Percentiles rank a stretch among this genome's conserved stretches.
phyloP scores from a whole-genome alignment of 1,140 invertebrate genomes.

The Drosophila equinoxialis region DNA sequence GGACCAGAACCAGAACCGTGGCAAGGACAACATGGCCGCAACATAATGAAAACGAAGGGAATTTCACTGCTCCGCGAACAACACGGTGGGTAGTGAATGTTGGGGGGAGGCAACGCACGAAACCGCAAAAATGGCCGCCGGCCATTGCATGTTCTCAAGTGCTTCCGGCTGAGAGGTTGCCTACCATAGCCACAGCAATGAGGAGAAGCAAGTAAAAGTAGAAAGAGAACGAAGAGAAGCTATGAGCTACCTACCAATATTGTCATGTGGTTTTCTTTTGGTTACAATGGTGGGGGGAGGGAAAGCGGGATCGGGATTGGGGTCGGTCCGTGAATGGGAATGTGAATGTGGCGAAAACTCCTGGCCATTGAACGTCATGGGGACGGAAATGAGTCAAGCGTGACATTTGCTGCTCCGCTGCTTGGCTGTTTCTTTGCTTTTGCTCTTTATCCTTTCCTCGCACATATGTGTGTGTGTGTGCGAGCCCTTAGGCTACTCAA shows the following conservation, averaged over 20 bases:
- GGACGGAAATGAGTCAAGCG: constrained; percentile 80
- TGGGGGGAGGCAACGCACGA: constrained; percentile 52
- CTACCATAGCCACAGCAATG: constrained; percentile 45
- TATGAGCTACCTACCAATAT: constrained; percentile 64
- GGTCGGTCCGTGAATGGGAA: constrained; percentile 12
- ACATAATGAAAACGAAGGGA: constrained; percentile 82
- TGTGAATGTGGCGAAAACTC: constrained; percentile 29
- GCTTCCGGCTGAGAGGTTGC: constrained; percentile 79
- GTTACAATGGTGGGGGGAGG: constrained; percentile 9
- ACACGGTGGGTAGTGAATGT: constrained; percentile 9
- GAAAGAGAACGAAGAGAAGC: constrained; percentile 19
- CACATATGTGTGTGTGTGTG: constrained; percentile 15
- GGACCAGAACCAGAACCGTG: constrained; percentile 37
- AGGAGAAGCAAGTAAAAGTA: constrained; percentile 10
- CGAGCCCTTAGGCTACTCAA: constrained; percentile 64
- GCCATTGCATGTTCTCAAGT: constrained; percentile 81
- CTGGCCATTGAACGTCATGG: constrained; percentile 74
- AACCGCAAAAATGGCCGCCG: constrained; percentile 72
- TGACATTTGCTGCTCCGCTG: constrained; percentile 77
- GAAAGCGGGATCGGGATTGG: constrained; percentile 1
- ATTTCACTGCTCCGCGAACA: constrained; percentile 70
- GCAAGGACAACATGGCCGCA: constrained; percentile 77
- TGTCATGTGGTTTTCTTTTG: constrained; percentile 78
- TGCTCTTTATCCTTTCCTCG: constrained; percentile 56
- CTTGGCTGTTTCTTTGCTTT: constrained; percentile 39